phyloP scores from a whole-genome alignment of 2,113 vertebrate genomes.

The Carassius gibelio region DNA sequence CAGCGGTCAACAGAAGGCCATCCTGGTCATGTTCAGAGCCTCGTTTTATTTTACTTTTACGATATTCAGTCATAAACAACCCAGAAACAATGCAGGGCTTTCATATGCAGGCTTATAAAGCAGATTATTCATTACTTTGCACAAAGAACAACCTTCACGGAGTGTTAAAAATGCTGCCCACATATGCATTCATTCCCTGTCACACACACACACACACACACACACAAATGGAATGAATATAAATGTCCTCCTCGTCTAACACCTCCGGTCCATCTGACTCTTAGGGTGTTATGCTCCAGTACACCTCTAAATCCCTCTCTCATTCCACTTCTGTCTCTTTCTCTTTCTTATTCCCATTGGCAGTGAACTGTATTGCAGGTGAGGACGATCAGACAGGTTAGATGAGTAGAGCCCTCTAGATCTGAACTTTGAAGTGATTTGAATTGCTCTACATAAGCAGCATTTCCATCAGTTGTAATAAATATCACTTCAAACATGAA shows the following conservation, averaged over 20 bases:
- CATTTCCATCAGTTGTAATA: too few species aligned
- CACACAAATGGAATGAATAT: constrained; percentile 9
- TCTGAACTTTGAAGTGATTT: too few species aligned
- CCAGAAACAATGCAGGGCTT: neutral
- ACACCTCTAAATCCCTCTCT: constrained; percentile 14
- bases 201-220: constrained; percentile 21
- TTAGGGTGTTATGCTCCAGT: neutral
- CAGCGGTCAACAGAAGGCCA: neutral
- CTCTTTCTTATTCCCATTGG: neutral
- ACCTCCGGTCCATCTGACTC: constrained; percentile 9
- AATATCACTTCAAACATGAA: too few species aligned
- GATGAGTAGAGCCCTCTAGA: too few species aligned
- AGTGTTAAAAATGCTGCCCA: constrained; percentile 1
- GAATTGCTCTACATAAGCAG: too few species aligned
- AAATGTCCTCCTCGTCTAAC: constrained; percentile 4
- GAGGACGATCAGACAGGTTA: neutral
- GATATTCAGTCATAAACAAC: neutral
- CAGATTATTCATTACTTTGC: neutral
- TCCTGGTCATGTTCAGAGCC: neutral
- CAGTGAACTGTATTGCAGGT: neutral
- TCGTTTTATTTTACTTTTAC: neutral
- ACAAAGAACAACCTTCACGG: constrained; percentile 1
- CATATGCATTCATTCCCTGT: neutral
- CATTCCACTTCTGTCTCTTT: neutral
- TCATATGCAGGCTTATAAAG: neutral